phyloP scores from a whole-genome alignment of 2,113 vertebrate species.

The Platycercus adscitus region DNA sequence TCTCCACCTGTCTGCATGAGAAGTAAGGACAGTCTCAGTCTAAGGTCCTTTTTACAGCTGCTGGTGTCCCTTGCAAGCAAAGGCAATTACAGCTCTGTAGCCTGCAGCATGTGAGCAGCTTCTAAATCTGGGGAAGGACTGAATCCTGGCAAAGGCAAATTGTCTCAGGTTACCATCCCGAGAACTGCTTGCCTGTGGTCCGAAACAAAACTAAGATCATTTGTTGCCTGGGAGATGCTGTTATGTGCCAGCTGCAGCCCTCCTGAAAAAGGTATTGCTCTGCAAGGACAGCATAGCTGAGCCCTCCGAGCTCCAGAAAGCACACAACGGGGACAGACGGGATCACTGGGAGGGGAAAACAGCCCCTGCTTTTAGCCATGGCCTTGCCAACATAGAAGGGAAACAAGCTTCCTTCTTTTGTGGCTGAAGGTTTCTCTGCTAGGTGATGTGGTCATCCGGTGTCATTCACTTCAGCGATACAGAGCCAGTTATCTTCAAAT shows the following conservation, averaged over 20 bases:
- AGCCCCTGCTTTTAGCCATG: not conserved
- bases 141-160: not conserved
- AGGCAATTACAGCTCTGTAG: not conserved
- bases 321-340: not conserved
- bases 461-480: not conserved
- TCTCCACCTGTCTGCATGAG: not conserved
- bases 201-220: not conserved
- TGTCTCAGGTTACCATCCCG: conserved; percentile 29
- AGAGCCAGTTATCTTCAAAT: not conserved
- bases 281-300: not conserved
- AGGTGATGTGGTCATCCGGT: not conserved
- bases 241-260: not conserved
- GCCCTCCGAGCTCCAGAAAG: not conserved
- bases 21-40: not conserved
- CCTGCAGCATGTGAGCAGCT: not conserved
- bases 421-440: not conserved
- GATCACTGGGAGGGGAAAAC: fast-evolving
- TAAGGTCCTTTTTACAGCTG: not conserved
- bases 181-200: not conserved
- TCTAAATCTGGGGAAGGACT: conserved; percentile 54
- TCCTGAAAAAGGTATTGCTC: not conserved
- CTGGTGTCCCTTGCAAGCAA: not conserved
- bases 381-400: fast-evolving
- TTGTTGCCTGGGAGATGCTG: conserved; percentile 39
- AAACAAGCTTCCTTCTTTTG: not conserved